These are phyloP conservation scores for Actenoides hombroni DNA, from an alignment of 2,113 vertebrate genomes.

Conservation along the genomic window DNA sequence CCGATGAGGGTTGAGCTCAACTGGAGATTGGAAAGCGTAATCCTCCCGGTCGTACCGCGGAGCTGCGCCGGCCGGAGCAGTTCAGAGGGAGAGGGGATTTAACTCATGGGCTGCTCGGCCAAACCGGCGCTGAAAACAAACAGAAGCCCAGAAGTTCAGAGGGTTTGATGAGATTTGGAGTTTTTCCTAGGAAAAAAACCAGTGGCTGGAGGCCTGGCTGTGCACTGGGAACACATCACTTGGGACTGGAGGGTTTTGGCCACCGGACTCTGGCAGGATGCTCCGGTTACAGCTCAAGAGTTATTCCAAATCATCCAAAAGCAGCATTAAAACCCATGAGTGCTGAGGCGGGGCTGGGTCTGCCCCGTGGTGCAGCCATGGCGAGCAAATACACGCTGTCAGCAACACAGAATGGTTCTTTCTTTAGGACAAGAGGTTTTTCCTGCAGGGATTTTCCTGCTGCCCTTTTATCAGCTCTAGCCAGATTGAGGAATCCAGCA, in stretches of 20 bases:
- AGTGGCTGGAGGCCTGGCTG: neutral
- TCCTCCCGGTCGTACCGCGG: fast-evolving
- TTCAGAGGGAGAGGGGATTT: neutral
- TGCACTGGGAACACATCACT: neutral
- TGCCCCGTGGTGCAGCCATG: fast-evolving
- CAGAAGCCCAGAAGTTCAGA: neutral
- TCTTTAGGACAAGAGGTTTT: neutral
- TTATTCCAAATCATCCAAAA: neutral
- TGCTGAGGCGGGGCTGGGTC: fast-evolving
- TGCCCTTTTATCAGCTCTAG: neutral
- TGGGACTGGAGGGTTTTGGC: neutral
- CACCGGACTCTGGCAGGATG: fast-evolving
- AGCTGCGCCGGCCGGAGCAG: neutral
- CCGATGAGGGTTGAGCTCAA: neutral
- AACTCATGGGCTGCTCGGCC: neutral
- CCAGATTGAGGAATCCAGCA: neutral
- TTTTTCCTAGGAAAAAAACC: neutral
- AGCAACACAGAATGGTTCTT: neutral
- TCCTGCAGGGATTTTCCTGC: neutral
- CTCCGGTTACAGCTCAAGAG: neutral
- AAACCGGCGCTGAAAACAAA: neutral
- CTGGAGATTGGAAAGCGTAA: neutral
- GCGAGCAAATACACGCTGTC: neutral
- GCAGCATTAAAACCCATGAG: fast-evolving
- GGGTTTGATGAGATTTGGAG: neutral